Percentiles rank a stretch among this genome's conserved stretches.
Conservation (phyloP, 2,797 vertebrate species). For the Cichlasoma orientale region DNA sequence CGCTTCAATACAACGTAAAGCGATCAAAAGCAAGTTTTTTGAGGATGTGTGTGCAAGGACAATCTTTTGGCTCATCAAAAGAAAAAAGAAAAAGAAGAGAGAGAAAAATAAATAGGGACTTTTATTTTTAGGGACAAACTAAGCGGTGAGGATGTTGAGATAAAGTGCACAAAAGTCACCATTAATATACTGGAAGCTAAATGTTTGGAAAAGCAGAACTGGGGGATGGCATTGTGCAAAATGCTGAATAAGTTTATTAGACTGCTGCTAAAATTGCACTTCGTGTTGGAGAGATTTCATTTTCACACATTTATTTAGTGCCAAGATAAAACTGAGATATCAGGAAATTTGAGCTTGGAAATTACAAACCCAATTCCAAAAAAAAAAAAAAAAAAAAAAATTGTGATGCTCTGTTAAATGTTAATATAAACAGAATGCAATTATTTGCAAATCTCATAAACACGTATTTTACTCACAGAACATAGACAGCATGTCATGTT, state of each 20-base stretch:
- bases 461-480: no score
- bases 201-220: neutral
- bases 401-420: no score
- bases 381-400: no score
- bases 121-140: constrained; percentile 10
- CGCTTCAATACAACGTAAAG: constrained; percentile 21
- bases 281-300: neutral
- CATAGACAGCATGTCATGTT: no score
- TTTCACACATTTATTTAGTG: neutral
- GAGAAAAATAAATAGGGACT: constrained; percentile 22
- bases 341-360: neutral
- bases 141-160: neutral
- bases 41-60: neutral
- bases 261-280: neutral
- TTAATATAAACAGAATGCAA: no score
- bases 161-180: neutral
- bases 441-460: no score
- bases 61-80: constrained; percentile 30
- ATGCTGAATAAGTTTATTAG: neutral
- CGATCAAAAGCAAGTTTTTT: constrained; percentile 9
- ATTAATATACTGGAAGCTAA: neutral
- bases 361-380: neutral
- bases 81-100: constrained; percentile 8
- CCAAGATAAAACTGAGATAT: neutral
- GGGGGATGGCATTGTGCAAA: neutral